phyloP scores from a whole-genome alignment of 2,888 invertebrate species.

The Heteropelma amictum region DNA sequence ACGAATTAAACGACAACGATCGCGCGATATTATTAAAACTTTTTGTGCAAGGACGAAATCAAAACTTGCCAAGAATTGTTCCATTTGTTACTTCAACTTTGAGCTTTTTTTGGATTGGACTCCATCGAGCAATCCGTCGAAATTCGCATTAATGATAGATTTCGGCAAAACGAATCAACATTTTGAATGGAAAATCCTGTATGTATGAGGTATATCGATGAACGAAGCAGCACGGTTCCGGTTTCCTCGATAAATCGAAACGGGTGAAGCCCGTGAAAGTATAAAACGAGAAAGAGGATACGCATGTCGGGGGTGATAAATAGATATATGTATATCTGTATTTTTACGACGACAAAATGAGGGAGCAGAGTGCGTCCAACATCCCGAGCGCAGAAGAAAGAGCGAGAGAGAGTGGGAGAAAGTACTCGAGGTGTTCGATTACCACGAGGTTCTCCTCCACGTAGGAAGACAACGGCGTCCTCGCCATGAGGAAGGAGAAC shows the following conservation, averaged over 20 bases:
- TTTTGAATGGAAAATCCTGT: background rate
- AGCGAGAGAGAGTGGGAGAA: constrained; percentile 33
- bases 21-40: no score
- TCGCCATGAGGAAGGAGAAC: constrained; percentile 21
- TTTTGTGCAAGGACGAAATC: background rate
- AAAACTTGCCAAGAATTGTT: no score
- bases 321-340: background rate
- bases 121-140: background rate
- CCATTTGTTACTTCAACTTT: no score
- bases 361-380: constrained; percentile 47
- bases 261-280: constrained; percentile 68
- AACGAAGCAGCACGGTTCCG: constrained; percentile 69
- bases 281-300: constrained; percentile 75
- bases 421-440: constrained; percentile 60
- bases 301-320: constrained; percentile 51
- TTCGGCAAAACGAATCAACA: background rate
- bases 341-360: constrained; percentile 36
- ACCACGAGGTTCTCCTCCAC: constrained; percentile 46
- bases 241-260: constrained; percentile 78
- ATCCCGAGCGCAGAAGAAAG: constrained; percentile 28
- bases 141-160: background rate
- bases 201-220: constrained; percentile 8
- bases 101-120: background rate
- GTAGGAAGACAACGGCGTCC: constrained; percentile 48
- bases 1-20: no score